A percentile compares a stretch with the other conserved stretches of the same genome.
Evolutionary conservation across 2,888 invertebrate species (phyloP).

Genomic region (Syrista parreyssii): DNA sequence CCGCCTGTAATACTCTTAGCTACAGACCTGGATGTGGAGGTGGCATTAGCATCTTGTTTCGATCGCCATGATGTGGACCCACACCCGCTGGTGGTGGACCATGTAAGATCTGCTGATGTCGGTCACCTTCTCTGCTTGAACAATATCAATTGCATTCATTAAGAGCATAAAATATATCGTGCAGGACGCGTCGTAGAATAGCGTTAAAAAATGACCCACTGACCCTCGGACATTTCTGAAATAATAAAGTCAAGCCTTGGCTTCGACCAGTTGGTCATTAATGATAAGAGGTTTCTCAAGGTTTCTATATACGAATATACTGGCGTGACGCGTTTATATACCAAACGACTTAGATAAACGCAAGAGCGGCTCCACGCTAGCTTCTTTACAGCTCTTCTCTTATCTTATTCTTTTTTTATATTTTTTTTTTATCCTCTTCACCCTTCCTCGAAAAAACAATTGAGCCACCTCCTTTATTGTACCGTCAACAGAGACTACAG

Average conservation of each 20-base stretch:
- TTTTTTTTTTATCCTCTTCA: background rate
- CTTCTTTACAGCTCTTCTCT: background rate
- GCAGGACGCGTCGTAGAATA: background rate
- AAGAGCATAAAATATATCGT: slow-evolving; percentile 22
- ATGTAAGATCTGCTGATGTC: slow-evolving; percentile 57
- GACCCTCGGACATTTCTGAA: slow-evolving; percentile 50
- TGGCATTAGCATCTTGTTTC: slow-evolving; percentile 65
- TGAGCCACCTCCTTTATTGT: background rate
- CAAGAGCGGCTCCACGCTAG: background rate
- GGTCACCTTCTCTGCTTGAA: slow-evolving; percentile 65
- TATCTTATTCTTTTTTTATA: background rate
- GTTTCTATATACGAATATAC: background rate
- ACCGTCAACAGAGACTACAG: background rate
- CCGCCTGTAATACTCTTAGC: slow-evolving; percentile 61
- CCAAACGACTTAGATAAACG: background rate
- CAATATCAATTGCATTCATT: slow-evolving; percentile 60
- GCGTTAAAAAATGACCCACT: slow-evolving; percentile 12
- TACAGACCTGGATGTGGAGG: slow-evolving; percentile 65
- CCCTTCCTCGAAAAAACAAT: background rate
- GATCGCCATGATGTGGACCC: slow-evolving; percentile 56
- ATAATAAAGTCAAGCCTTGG: slow-evolving; percentile 29
- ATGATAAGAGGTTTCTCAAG: background rate
- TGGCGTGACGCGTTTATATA: background rate
- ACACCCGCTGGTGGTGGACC: slow-evolving; percentile 55
- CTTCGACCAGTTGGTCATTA: background rate